phyloP scores from a whole-genome alignment of 2,888 invertebrate genomes.

The Drosophila mayaguana region DNA sequence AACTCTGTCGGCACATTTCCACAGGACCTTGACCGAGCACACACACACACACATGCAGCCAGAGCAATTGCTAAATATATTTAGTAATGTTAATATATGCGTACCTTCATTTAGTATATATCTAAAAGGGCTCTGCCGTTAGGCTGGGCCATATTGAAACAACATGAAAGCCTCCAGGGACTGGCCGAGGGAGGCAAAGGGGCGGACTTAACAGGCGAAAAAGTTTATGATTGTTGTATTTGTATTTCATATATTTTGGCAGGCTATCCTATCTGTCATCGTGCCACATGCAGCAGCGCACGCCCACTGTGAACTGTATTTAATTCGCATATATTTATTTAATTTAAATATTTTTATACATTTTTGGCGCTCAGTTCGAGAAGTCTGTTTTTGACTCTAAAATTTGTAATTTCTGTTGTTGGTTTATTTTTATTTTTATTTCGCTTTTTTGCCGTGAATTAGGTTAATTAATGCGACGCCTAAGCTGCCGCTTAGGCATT shows the following conservation, averaged over 20 bases:
- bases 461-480: slow-evolving; percentile 69
- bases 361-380: slow-evolving; percentile 3
- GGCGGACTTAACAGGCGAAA: slow-evolving; percentile 2
- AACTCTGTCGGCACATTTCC: slow-evolving; percentile 26
- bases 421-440: slow-evolving; percentile 11
- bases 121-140: slow-evolving; percentile 34
- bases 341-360: slow-evolving; percentile 47
- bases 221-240: neutral
- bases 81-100: slow-evolving; percentile 12
- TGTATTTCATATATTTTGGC: neutral
- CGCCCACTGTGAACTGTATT: slow-evolving; percentile 26
- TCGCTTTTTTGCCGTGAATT: slow-evolving; percentile 52
- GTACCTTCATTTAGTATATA: slow-evolving; percentile 8
- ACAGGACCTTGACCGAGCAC: slow-evolving; percentile 15
- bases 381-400: slow-evolving; percentile 24
- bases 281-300: slow-evolving; percentile 7
- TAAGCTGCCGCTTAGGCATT: slow-evolving; percentile 61
- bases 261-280: neutral
- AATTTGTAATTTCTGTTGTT: slow-evolving; percentile 16
- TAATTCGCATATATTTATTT: slow-evolving; percentile 65
- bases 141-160: slow-evolving; percentile 32
- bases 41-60: neutral
- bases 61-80: slow-evolving; percentile 4
- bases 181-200: neutral
- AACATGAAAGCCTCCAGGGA: slow-evolving; percentile 2